phyloP scores from a whole-genome alignment of 30 jellyfish, hydroid and myxozoan genomes.

The Pseudorhiza aurosa region DNA sequence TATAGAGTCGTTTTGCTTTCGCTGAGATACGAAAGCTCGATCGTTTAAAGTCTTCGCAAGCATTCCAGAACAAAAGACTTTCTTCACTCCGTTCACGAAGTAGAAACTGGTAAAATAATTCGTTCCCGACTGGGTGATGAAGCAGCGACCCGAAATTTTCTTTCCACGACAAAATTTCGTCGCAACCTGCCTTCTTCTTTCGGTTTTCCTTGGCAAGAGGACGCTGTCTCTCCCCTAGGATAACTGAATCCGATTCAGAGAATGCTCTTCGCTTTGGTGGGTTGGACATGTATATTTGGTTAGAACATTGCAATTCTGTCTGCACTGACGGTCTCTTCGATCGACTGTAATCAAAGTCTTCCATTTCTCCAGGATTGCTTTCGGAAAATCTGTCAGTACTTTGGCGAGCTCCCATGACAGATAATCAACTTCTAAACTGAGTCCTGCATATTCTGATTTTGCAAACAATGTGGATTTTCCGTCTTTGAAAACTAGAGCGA shows the following conservation, averaged over 20 bases:
- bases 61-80: slow-evolving; percentile 84
- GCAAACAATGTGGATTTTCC: no score
- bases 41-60: slow-evolving; percentile 83
- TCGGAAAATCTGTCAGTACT: slow-evolving; percentile 37
- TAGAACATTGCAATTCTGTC: not conserved
- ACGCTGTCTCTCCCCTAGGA: slow-evolving; percentile 28
- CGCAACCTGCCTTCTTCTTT: slow-evolving; percentile 39
- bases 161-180: slow-evolving; percentile 62
- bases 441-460: no score
- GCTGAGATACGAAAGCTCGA: slow-evolving; percentile 54
- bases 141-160: slow-evolving; percentile 38
- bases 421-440: not conserved
- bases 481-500: no score
- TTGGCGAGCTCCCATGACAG: slow-evolving; percentile 52
- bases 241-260: slow-evolving; percentile 64
- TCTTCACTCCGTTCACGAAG: slow-evolving; percentile 91
- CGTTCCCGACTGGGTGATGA: slow-evolving; percentile 56
- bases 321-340: slow-evolving; percentile 56
- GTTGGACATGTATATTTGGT: not conserved
- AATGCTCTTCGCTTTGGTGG: slow-evolving; percentile 48
- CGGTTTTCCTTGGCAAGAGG: not conserved
- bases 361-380: slow-evolving; percentile 11
- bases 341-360: not conserved
- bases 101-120: slow-evolving; percentile 57
- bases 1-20: slow-evolving; percentile 67